Evolutionary conservation across 2,797 vertebrate species (phyloP).

Genomic region (Neopelma chrysocephalum): DNA sequence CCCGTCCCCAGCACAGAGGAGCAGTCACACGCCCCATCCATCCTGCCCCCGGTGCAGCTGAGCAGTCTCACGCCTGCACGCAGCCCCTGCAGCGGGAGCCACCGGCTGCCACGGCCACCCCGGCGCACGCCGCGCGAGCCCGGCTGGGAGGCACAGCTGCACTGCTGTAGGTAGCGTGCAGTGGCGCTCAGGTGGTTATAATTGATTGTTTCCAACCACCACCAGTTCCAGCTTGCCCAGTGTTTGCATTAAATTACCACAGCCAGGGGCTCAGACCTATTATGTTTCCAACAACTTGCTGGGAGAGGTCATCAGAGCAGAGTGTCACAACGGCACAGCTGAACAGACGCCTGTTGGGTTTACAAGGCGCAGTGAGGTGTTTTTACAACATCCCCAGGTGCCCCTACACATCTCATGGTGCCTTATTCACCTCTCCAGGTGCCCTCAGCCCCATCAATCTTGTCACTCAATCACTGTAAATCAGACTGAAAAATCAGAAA

Average conservation of each 20-base stretch:
- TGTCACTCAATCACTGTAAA: neutral
- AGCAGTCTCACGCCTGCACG: no score
- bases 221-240: neutral
- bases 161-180: neutral
- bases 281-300: neutral
- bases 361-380: rapidly evolving
- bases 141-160: rapidly evolving
- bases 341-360: neutral
- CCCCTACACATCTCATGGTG: neutral
- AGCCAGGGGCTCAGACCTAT: neutral
- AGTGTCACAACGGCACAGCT: neutral
- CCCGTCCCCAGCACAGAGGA: neutral
- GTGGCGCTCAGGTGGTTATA: neutral
- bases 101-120: rapidly evolving
- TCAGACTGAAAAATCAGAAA: neutral
- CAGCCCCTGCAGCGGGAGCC: neutral
- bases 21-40: neutral
- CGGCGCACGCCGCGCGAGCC: rapidly evolving
- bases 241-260: neutral
- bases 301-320: neutral
- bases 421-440: neutral
- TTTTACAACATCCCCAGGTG: neutral
- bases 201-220: neutral
- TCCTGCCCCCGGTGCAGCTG: no score
- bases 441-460: neutral